phyloP scores from a whole-genome alignment of 2,797 vertebrate species.

The Taeniopygia guttata region DNA sequence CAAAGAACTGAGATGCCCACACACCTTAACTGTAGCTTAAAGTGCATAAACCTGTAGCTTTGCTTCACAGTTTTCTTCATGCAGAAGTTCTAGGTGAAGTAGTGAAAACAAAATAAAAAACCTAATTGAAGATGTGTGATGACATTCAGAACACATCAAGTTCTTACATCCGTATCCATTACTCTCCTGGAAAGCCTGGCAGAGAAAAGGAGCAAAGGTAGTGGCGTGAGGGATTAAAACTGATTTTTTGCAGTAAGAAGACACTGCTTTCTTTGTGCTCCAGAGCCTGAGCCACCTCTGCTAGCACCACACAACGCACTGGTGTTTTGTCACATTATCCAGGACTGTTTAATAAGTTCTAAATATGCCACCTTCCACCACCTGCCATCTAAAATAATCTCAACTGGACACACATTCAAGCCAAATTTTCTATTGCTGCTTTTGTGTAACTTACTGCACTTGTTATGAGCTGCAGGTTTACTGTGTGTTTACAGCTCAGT shows the following conservation, averaged over 20 bases:
- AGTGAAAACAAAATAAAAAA: neutral
- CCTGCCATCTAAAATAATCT: neutral
- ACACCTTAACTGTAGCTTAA: neutral
- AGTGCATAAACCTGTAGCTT: neutral
- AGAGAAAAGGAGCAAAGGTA: neutral
- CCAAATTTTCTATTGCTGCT: neutral
- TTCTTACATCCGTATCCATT: neutral
- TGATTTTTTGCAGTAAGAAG: neutral
- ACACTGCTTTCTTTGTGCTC: neutral
- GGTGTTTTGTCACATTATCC: neutral
- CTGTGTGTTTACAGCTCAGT: fast-evolving
- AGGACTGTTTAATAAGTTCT: neutral
- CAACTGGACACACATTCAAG: neutral
- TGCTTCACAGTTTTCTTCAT: neutral
- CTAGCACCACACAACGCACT: neutral
- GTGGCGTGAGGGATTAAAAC: neutral
- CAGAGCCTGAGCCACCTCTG: neutral
- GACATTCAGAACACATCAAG: neutral
- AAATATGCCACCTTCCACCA: neutral
- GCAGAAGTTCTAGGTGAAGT: neutral
- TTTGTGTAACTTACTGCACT: neutral
- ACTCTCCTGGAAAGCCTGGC: neutral
- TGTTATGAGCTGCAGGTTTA: neutral
- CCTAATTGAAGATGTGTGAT: neutral
- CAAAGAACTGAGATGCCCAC: neutral